A percentile compares a stretch with the other conserved stretches of the same genome.
phyloP scores from a whole-genome alignment of 2,888 invertebrate species.

The Caradrina kadenii region DNA sequence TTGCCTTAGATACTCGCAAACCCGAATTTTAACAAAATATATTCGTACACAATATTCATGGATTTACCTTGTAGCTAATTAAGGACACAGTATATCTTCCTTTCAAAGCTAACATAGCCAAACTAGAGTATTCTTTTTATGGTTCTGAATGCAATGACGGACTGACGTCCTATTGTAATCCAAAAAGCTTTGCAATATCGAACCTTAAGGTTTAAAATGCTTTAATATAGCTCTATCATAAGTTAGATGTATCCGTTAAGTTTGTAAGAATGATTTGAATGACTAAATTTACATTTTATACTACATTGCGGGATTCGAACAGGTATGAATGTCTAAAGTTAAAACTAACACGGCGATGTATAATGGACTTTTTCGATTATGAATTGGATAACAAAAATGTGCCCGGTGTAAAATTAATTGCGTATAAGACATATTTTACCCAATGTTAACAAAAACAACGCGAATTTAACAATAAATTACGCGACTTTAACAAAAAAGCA shows the following conservation, averaged over 20 bases:
- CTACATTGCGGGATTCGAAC: slow-evolving; percentile 7
- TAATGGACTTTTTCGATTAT: background rate
- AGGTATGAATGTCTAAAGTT: background rate
- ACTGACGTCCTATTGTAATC: slow-evolving; percentile 37
- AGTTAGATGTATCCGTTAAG: slow-evolving; percentile 33
- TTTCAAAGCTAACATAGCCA: slow-evolving; percentile 22
- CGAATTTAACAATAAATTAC: background rate
- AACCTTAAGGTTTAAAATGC: slow-evolving; percentile 41
- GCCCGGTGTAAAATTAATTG: slow-evolving; percentile 16
- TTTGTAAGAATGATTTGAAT: slow-evolving; percentile 19
- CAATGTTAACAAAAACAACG: background rate
- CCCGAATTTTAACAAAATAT: slow-evolving; percentile 5
- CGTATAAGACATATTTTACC: slow-evolving; percentile 12
- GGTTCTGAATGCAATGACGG: slow-evolving; percentile 22
- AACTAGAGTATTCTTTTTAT: slow-evolving; percentile 1
- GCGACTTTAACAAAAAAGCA: background rate
- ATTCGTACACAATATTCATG: background rate
- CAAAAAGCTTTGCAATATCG: slow-evolving; percentile 45
- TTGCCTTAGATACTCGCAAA: slow-evolving; percentile 1
- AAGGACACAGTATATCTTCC: slow-evolving; percentile 7
- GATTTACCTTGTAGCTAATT: slow-evolving; percentile 24
- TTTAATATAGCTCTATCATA: slow-evolving; percentile 49
- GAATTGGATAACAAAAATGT: slow-evolving; percentile 30
- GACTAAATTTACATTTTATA: background rate
- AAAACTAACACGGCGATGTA: slow-evolving; percentile 6